Evolutionary conservation across 2,888 invertebrate genomes (phyloP).

Genomic region (Pachycephus smyrnensis): DNA sequence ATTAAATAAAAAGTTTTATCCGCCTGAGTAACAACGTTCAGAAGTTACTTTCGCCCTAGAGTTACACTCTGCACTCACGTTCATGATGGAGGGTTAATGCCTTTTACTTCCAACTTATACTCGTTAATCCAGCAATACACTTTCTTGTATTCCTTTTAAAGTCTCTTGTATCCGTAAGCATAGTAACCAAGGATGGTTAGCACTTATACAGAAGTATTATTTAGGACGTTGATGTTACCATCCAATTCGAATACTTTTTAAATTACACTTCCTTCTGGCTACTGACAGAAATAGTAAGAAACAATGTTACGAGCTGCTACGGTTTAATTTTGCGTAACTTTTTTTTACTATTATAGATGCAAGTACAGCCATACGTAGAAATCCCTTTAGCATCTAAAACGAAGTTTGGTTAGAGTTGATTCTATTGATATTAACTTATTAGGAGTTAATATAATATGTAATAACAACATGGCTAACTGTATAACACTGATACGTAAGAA

Average conservation of each 20-base stretch:
- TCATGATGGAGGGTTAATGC: slow-evolving; percentile 1
- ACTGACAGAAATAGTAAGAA: neutral
- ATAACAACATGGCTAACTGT: neutral
- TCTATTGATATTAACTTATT: neutral
- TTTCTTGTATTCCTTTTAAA: neutral
- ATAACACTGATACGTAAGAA: neutral
- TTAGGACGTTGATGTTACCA: neutral
- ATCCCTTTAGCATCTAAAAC: neutral
- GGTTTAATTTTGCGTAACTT: neutral
- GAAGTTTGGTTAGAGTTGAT: neutral
- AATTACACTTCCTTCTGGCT: neutral
- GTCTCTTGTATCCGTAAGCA: neutral
- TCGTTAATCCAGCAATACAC: neutral
- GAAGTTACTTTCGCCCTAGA: slow-evolving; percentile 5
- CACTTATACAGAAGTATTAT: neutral
- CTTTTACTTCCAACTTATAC: slow-evolving; percentile 2
- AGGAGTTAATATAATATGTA: neutral
- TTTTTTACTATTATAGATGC: neutral
- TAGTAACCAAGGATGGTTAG: neutral
- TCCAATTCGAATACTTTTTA: neutral
- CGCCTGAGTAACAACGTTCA: neutral
- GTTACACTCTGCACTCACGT: neutral
- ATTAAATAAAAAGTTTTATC: neutral
- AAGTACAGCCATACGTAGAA: neutral
- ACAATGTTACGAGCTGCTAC: neutral